Percentiles rank a stretch among this genome's conserved stretches.
phyloP scores from a whole-genome alignment of 2,888 invertebrate species.

The Drosophila ezoana region DNA sequence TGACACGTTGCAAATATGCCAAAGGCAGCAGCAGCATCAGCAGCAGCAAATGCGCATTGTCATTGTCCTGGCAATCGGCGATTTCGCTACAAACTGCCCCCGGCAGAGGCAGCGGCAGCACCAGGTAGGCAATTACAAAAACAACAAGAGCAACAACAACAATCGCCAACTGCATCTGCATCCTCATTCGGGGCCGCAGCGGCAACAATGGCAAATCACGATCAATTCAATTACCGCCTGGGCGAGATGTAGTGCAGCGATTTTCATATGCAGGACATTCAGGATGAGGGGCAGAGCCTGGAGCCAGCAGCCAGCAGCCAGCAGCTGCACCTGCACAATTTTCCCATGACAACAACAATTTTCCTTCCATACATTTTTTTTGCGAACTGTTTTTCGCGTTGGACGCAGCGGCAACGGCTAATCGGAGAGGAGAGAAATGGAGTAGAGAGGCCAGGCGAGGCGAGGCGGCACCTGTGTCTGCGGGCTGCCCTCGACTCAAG shows the following conservation, averaged over 20 bases:
- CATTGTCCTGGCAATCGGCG: conserved; percentile 69
- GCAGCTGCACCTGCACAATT: conserved; percentile 75
- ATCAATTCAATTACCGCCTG: conserved; percentile 80
- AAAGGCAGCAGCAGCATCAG: conserved; percentile 18
- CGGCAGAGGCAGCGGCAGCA: conserved; percentile 16
- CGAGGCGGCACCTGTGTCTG: conserved; percentile 42
- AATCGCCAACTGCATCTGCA: conserved; percentile 43
- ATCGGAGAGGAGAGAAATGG: conserved; percentile 15
- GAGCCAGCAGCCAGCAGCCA: conserved; percentile 40
- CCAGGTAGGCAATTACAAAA: conserved; percentile 32
- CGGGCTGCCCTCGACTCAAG: conserved; percentile 48
- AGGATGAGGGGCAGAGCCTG: conserved; percentile 23
- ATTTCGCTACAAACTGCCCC: conserved; percentile 60
- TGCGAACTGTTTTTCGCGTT: conserved; percentile 34
- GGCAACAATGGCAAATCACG: conserved; percentile 78
- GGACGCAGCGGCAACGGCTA: conserved; percentile 25
- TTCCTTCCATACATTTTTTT: conserved; percentile 5
- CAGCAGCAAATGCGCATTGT: conserved; percentile 68
- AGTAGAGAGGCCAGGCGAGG: background rate
- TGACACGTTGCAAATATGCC: conserved; percentile 75
- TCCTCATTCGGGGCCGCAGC: conserved; percentile 15
- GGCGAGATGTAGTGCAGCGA: conserved; percentile 51
- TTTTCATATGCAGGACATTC: conserved; percentile 45
- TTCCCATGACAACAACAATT: conserved; percentile 73
- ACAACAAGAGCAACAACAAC: conserved; percentile 8